Conservation (phyloP, 2,113 vertebrate genomes). For the Rhagologus leucostigma region DNA sequence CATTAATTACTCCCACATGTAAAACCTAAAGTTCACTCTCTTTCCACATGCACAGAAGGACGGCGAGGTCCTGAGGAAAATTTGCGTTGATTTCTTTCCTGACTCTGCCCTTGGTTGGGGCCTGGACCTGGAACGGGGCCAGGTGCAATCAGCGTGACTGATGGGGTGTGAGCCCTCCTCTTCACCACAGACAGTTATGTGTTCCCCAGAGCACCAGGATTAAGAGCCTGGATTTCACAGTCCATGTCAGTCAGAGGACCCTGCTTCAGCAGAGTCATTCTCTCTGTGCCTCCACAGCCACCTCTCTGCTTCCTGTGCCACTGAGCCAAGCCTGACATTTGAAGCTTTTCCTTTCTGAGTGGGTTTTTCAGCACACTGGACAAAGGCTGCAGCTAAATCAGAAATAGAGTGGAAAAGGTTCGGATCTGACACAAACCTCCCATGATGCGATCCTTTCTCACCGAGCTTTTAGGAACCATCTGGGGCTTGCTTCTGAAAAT, state of each 20-base stretch:
- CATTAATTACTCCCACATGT: not conserved
- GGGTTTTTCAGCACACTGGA: not conserved
- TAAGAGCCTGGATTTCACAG: not conserved
- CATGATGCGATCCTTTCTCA: not conserved
- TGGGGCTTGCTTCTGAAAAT: not conserved
- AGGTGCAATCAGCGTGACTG: too few species aligned
- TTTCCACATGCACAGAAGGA: too few species aligned
- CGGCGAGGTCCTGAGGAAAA: not conserved
- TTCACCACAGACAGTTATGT: not conserved
- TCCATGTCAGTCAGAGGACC: not conserved
- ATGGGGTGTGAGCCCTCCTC: not conserved
- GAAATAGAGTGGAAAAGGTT: not conserved
- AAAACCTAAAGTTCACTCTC: accelerated
- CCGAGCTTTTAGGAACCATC: not conserved
- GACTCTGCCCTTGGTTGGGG: not conserved
- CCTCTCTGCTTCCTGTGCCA: not conserved
- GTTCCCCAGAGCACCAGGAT: not conserved
- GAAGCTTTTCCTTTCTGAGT: not conserved
- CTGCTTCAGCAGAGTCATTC: not conserved
- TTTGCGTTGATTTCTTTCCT: not conserved
- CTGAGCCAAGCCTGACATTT: not conserved
- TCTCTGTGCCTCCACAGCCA: not conserved
- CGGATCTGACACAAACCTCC: not conserved
- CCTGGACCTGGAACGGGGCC: not conserved
- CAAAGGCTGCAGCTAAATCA: not conserved